A percentile compares a stretch with the other conserved stretches of the same genome.
phyloP scores from a whole-genome alignment of 2,113 vertebrate genomes.

The Cichladusa arquata region DNA sequence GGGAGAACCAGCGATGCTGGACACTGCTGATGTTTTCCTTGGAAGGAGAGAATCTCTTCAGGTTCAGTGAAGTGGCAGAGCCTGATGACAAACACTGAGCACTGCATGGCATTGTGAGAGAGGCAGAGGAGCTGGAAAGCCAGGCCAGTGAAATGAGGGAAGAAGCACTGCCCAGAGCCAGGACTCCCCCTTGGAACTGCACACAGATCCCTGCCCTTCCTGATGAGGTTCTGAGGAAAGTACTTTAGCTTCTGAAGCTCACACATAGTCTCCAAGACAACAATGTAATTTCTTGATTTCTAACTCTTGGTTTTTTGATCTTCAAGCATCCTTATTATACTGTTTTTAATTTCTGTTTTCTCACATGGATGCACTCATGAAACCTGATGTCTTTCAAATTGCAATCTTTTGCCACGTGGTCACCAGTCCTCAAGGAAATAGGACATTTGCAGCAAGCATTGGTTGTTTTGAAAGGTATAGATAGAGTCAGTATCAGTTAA shows the following conservation, averaged over 20 bases:
- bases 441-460: background rate
- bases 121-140: background rate
- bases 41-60: background rate
- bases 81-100: background rate
- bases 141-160: background rate
- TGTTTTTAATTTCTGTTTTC: background rate
- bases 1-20: background rate
- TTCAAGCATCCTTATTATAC: background rate
- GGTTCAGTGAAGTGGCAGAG: background rate
- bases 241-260: background rate
- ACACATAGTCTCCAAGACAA: background rate
- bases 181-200: background rate
- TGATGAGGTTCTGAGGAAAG: background rate
- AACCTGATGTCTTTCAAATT: background rate
- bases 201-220: background rate
- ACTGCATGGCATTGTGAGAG: background rate
- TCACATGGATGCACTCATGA: background rate
- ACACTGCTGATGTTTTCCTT: background rate
- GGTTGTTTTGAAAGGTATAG: background rate
- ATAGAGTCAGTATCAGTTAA: background rate
- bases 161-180: background rate
- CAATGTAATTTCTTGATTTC: background rate
- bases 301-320: background rate
- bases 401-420: rapidly evolving
- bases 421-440: background rate